Evolutionary conservation across 2,888 invertebrate species (phyloP).

Genomic region (Pammene aurita): DNA sequence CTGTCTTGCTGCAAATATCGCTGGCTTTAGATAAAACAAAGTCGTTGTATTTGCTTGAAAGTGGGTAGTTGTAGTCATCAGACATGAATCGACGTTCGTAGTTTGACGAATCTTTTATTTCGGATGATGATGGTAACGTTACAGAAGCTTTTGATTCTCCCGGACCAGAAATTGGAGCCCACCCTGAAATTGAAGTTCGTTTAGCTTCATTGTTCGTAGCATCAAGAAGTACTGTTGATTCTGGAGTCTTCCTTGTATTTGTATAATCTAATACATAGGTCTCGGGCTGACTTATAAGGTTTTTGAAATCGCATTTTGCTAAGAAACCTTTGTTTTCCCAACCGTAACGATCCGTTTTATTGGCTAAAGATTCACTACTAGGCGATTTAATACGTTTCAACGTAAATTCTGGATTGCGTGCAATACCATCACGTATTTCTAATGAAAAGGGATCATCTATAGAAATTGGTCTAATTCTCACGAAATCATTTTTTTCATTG

Average conservation of each 20-base stretch:
- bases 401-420: conserved; percentile 56
- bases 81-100: conserved; percentile 65
- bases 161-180: conserved; percentile 71
- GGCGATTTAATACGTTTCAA: conserved; percentile 68
- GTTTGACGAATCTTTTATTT: conserved; percentile 64
- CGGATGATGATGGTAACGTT: conserved; percentile 66
- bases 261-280: conserved; percentile 54
- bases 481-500: conserved; percentile 64
- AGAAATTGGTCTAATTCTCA: conserved; percentile 73
- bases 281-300: conserved; percentile 55
- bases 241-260: conserved; percentile 56
- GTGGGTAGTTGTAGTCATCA: conserved; percentile 68
- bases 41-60: conserved; percentile 75
- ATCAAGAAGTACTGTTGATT: conserved; percentile 54
- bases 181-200: conserved; percentile 56
- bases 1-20: conserved; percentile 72
- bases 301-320: conserved; percentile 67
- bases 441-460: conserved; percentile 78
- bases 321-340: conserved; percentile 82
- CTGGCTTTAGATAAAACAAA: conserved; percentile 71
- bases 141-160: conserved; percentile 69
- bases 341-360: conserved; percentile 78
- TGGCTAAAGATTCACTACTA: conserved; percentile 70
- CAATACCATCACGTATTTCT: conserved; percentile 59
- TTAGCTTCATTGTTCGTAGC: conserved; percentile 54